These are phyloP conservation scores for Tachina grossa DNA, from an alignment of 2,888 invertebrate genomes.

Conservation along the genomic window DNA sequence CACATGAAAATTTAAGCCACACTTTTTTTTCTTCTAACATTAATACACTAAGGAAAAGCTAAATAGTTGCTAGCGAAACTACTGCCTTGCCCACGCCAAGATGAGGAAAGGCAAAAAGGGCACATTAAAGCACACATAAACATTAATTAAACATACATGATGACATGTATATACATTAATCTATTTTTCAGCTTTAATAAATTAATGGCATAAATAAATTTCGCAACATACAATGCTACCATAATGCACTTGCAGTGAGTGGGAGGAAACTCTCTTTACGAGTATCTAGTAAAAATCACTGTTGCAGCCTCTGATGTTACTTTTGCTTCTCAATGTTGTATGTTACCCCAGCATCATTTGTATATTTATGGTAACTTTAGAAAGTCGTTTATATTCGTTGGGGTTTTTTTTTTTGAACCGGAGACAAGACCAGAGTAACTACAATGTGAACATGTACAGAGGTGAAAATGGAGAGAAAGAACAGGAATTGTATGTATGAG, in stretches of 20 bases:
- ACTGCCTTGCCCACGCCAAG: no score
- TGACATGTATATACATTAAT: neutral
- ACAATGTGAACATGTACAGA: constrained; percentile 1
- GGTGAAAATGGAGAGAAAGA: neutral
- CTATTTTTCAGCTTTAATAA: constrained; percentile 26
- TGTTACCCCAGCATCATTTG: constrained; percentile 51
- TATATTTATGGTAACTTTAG: constrained; percentile 45
- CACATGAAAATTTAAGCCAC: neutral
- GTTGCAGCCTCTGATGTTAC: constrained; percentile 7
- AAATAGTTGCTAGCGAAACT: neutral
- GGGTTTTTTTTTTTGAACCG: constrained; percentile 4
- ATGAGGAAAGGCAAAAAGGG: neutral
- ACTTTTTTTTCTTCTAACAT: neutral
- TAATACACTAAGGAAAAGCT: neutral
- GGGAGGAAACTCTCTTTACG: neutral
- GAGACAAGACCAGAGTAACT: constrained; percentile 27
- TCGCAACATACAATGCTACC: constrained; percentile 2
- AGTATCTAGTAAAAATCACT: neutral
- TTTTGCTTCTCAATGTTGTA: constrained; percentile 20
- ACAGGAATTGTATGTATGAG: constrained; percentile 7
- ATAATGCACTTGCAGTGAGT: no score
- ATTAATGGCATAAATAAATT: constrained; percentile 34
- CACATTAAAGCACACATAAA: neutral
- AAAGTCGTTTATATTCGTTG: constrained; percentile 56
- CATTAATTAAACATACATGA: neutral